phyloP scores from a whole-genome alignment of 2,888 invertebrate species.

The Cantharis flavilabris region DNA sequence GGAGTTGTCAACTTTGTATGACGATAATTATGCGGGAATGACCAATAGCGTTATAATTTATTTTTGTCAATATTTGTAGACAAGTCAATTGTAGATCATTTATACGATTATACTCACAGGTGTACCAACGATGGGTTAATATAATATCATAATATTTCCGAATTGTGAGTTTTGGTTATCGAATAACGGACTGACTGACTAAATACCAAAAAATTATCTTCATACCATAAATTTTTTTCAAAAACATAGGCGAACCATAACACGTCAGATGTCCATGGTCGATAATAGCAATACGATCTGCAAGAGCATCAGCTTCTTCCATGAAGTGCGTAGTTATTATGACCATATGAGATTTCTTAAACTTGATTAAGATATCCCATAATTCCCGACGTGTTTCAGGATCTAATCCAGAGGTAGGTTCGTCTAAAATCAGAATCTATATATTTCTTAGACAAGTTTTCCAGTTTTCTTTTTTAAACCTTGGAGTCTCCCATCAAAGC shows the following conservation, averaged over 20 bases:
- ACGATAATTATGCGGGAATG: no score
- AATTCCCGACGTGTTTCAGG: slow-evolving; percentile 85
- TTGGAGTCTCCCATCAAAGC: slow-evolving; percentile 80
- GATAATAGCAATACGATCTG: background rate
- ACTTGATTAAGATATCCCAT: slow-evolving; percentile 79
- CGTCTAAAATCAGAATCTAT: slow-evolving; percentile 69
- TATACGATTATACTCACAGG: no score
- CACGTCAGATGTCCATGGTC: background rate
- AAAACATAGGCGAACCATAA: slow-evolving; percentile 34
- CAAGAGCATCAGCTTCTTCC: slow-evolving; percentile 87
- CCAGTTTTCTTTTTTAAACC: background rate
- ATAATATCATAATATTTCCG: no score
- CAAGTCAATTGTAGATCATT: no score
- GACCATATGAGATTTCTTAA: slow-evolving; percentile 69
- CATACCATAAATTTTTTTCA: slow-evolving; percentile 67
- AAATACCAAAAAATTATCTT: no score
- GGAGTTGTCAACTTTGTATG: no score
- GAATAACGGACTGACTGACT: no score
- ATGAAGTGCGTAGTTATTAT: slow-evolving; percentile 92
- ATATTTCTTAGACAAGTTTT: slow-evolving; percentile 33
- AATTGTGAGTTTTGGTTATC: no score
- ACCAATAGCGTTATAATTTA: no score
- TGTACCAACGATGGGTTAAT: no score
- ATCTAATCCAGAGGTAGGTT: slow-evolving; percentile 90
- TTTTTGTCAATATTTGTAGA: no score